Conservation (phyloP, 2,113 vertebrate species). For the Nycticebus coucang region DNA sequence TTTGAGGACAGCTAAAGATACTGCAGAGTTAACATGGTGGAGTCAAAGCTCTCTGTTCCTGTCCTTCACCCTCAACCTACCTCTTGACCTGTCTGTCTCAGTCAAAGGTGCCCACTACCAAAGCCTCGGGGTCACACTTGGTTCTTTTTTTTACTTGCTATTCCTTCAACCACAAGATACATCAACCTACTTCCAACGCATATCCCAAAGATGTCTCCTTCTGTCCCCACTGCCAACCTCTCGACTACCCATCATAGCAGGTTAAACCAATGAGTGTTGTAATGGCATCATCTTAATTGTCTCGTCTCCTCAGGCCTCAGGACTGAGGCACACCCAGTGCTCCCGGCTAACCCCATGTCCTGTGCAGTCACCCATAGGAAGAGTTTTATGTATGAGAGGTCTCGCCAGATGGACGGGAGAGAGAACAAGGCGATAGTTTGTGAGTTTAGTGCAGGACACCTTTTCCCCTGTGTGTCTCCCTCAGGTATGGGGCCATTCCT, state of each 20-base stretch:
- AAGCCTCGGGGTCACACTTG: not conserved
- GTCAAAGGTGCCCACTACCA: not conserved
- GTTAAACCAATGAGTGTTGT: conserved; percentile 17
- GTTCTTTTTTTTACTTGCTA: conserved; percentile 8
- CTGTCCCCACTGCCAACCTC: not conserved
- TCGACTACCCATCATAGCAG: not conserved
- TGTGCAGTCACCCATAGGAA: not conserved
- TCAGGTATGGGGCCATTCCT: not conserved
- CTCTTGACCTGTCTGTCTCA: not conserved
- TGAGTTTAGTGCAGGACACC: not conserved
- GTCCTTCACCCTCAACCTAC: not conserved
- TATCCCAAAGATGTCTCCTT: not conserved
- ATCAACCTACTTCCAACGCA: conserved; percentile 23
- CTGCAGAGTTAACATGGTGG: not conserved
- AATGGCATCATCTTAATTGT: conserved; percentile 37
- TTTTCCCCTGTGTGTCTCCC: not conserved
- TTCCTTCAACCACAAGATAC: not conserved
- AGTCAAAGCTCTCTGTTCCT: not conserved
- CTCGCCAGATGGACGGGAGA: not conserved
- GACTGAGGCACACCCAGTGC: not conserved
- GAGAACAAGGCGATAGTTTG: not conserved
- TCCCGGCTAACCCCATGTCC: not conserved
- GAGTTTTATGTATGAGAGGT: not conserved
- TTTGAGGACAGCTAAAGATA: not conserved
- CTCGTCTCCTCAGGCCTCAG: not conserved